Base-by-base conservation (phyloP, 2,113 vertebrate genomes). In the Paramisgurnus dabryanus region DNA sequence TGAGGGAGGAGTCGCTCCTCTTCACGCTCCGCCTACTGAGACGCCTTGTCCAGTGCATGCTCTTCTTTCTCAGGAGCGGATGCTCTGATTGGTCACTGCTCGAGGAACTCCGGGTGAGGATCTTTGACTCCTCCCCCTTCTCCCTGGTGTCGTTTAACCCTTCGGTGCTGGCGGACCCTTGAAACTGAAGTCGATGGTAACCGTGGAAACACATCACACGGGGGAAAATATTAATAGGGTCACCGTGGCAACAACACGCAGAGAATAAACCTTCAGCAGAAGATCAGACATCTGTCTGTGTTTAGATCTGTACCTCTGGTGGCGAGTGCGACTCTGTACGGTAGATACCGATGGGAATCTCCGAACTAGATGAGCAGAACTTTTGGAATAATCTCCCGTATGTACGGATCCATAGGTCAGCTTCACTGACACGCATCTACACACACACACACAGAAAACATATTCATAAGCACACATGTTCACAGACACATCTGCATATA, bases 341-440 rank as follows among this genome's bases (percentile, higher is more conserved):
- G 45, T 97, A 98, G 77, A 98, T 94, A 77, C 96, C 96, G 50
- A 97, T 97, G 3, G 96, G 96, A 85, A 98, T 96, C 86, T 98
- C 96, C 4, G 96, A 96, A 47, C 94, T 96, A 6, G 96, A 95
- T 47, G 96, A 98, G 80, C 95, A 97, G 75, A 98, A 91, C 87
- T 97, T 98, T 93, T 99, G 96, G 81, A 97, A 98, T 45, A 99
- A 93, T 84, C 96, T 94, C 67, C 96, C 97, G 10, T 98, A 97
- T 0, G 96, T 98, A 50, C 95, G 89, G 79, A 98, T 97, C 96
- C 96, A 97, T 3, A 98, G 86, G 84, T 99, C 96, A 64, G 96
- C 95, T 80, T 97, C 95, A 0, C 93, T 95, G 75, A 98, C 94
- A 88, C 93, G 96, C 95, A 97, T 97, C 96, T 98, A 76, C 1